Evolutionary conservation across 2,797 vertebrate genomes (phyloP).

Genomic region (Sarcoramphus papa): DNA sequence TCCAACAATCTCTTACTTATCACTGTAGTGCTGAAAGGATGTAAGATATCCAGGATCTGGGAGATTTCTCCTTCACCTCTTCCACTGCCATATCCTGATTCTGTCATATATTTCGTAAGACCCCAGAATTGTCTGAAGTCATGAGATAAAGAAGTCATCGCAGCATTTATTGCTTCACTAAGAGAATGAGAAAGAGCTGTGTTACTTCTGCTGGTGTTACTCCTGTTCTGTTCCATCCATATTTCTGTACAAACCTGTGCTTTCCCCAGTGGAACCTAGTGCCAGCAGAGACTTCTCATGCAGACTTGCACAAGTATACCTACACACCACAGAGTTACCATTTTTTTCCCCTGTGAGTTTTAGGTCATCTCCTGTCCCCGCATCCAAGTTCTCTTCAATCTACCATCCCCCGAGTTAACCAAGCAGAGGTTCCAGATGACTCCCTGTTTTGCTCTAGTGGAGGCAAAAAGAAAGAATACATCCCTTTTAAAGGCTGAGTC

Average conservation of each 20-base stretch:
- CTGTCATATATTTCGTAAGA: not conserved
- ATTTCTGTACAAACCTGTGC: not conserved
- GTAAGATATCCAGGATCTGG: not conserved
- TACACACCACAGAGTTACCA: not conserved
- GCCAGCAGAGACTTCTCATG: not conserved
- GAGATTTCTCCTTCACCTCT: not conserved
- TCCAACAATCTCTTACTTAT: not conserved
- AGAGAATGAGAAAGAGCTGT: not conserved
- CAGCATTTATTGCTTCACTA: not conserved
- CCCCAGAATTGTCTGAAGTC: not conserved
- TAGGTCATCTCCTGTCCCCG: not conserved
- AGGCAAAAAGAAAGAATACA: not conserved
- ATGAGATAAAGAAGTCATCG: not conserved
- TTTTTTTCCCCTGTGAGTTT: not conserved
- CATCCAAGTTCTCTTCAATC: not conserved
- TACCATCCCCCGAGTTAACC: not conserved
- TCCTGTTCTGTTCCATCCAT: not conserved
- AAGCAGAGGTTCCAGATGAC: not conserved
- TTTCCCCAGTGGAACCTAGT: not conserved
- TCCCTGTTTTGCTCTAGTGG: not conserved
- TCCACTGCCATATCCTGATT: not conserved
- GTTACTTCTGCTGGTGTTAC: not conserved
- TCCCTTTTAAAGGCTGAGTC: not conserved
- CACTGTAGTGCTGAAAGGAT: not conserved
- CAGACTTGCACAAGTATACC: not conserved